Conservation (phyloP, 2,888 invertebrate species). For the Crepidodera aurea region DNA sequence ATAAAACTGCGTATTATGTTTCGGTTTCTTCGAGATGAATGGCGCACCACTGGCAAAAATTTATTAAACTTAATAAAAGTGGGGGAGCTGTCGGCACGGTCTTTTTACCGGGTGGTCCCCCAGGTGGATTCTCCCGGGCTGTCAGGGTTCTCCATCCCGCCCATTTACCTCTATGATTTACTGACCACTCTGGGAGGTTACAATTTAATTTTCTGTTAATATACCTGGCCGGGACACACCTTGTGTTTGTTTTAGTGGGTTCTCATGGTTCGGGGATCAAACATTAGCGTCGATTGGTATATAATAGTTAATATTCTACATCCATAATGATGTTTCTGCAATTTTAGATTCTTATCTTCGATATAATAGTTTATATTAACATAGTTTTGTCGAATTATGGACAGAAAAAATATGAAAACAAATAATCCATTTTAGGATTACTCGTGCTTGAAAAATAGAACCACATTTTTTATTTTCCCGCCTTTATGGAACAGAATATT, state of each 20-base stretch:
- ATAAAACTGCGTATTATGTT: too few relatives aligned
- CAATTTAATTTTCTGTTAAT: conserved; percentile 55
- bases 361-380: too few relatives aligned
- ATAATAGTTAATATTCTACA: not conserved
- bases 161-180: conserved; percentile 54
- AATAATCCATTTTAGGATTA: too few relatives aligned
- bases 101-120: conserved; percentile 50
- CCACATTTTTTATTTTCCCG: too few relatives aligned
- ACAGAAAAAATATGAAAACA: too few relatives aligned
- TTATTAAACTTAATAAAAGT: not conserved
- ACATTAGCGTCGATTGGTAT: conserved; percentile 5
- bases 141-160: conserved; percentile 40
- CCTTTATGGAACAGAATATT: too few relatives aligned
- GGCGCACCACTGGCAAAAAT: not conserved
- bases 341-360: too few relatives aligned
- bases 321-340: too few relatives aligned
- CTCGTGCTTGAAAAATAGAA: too few relatives aligned
- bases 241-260: conserved; percentile 37
- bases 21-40: too few relatives aligned
- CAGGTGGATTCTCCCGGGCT: conserved; percentile 36
- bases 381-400: too few relatives aligned
- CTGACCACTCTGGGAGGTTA: conserved; percentile 53
- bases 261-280: conserved; percentile 29
- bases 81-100: conserved; percentile 47
- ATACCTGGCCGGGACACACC: conserved; percentile 47